Conservation (phyloP, 2,113 vertebrate genomes). For the Alces alces region DNA sequence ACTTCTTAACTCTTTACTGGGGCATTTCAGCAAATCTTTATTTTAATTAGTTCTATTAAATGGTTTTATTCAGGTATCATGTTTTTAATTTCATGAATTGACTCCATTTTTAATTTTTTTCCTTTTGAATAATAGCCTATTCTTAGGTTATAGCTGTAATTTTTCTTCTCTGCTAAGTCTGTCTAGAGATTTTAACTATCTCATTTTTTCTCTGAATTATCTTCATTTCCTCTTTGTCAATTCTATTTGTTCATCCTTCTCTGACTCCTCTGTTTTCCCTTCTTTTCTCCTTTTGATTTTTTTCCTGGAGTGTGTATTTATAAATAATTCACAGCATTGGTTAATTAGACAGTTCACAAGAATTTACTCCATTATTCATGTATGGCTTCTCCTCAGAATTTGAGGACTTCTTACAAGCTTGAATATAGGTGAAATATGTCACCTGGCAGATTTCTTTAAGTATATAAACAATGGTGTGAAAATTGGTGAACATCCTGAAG, state of each 20-base stretch:
- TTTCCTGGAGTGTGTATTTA: neutral
- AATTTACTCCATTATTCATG: neutral
- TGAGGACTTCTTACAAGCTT: neutral
- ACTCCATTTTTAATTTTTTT: neutral
- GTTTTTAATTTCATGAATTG: neutral
- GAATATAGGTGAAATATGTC: neutral
- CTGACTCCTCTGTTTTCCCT: neutral
- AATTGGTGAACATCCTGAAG: neutral
- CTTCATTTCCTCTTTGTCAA: neutral
- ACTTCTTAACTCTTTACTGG: neutral
- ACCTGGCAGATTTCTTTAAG: neutral
- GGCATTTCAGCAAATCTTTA: neutral
- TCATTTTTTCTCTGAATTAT: neutral
- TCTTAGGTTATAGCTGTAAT: neutral
- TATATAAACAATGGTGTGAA: neutral
- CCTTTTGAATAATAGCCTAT: neutral
- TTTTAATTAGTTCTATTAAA: neutral
- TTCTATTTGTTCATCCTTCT: neutral
- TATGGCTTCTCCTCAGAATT: neutral
- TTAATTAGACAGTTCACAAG: neutral
- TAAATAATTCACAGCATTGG: neutral
- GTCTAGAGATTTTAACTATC: neutral
- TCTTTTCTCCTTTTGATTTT: neutral
- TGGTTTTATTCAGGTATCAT: neutral
- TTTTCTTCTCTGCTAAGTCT: neutral